Evolutionary conservation across 1,140 invertebrate genomes (phyloP).

Genomic region (Conus ventricosus): DNA sequence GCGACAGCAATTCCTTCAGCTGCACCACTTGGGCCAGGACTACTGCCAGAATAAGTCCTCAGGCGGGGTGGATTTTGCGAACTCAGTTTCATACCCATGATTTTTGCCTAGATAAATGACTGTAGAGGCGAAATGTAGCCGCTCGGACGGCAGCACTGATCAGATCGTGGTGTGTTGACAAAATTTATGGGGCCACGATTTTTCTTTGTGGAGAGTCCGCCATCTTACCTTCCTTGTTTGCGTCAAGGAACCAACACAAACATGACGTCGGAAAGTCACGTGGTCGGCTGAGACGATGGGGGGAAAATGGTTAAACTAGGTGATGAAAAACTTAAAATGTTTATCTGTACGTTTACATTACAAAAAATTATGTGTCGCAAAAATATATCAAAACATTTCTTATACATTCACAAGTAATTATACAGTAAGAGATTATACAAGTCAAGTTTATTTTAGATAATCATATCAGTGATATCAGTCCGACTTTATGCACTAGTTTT

Average conservation of each 20-base stretch:
- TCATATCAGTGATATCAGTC: neutral
- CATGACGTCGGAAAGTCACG: conserved; percentile 52
- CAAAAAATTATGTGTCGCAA: too few species aligned
- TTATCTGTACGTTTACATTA: neutral
- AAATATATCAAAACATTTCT: neutral
- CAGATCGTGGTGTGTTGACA: neutral
- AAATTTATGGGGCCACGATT: conserved; percentile 30
- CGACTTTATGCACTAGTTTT: conserved; percentile 2
- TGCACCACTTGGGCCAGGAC: conserved; percentile 60
- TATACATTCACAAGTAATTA: too few species aligned
- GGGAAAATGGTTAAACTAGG: neutral
- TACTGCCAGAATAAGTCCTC: conserved; percentile 68
- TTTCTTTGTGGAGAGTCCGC: conserved; percentile 48
- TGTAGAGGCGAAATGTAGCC: conserved; percentile 21
- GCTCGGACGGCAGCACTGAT: neutral
- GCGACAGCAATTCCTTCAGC: conserved; percentile 56
- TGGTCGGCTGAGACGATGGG: conserved; percentile 26
- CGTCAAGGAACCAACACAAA: conserved; percentile 71
- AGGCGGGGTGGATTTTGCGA: conserved; percentile 61
- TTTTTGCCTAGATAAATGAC: neutral
- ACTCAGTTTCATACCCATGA: conserved; percentile 69
- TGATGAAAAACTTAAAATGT: neutral
- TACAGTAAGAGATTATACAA: too few species aligned
- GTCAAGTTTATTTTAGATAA: too few species aligned
- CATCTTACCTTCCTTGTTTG: conserved; percentile 71